phyloP scores from a whole-genome alignment of 2,888 invertebrate genomes.

The Cancer borealis region DNA sequence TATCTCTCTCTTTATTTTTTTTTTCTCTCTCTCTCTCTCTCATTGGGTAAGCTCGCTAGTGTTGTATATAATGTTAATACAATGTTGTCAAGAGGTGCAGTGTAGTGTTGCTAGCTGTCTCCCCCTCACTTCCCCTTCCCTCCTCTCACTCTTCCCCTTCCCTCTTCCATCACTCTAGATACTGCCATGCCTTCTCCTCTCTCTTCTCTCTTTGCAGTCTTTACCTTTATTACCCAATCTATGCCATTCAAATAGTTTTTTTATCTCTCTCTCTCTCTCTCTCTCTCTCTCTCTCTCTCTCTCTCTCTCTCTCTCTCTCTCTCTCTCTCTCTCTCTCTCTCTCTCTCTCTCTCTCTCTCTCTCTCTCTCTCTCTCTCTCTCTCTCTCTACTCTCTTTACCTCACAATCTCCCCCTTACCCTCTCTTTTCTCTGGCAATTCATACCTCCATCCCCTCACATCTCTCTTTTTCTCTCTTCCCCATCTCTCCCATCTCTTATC shows the following conservation, averaged over 20 bases:
- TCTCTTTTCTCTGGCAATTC: background rate
- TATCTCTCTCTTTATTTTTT: background rate
- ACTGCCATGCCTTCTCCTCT: background rate
- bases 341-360: background rate
- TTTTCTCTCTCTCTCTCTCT: slow-evolving; percentile 46
- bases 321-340: background rate
- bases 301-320: background rate
- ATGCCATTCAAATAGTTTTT: background rate
- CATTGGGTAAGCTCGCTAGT: background rate
- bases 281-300: background rate
- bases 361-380: background rate
- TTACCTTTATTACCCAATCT: background rate
- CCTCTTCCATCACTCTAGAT: background rate
- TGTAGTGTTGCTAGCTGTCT: slow-evolving; percentile 42
- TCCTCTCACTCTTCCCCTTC: background rate
- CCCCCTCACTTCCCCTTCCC: background rate
- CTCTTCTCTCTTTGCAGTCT: background rate
- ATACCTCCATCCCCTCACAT: background rate
- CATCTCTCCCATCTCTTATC: background rate
- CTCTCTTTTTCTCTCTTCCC: slow-evolving; percentile 2
- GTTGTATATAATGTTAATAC: slow-evolving; percentile 55
- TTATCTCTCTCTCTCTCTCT: background rate
- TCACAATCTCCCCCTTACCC: background rate
- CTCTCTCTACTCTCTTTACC: background rate
- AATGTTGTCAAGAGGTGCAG: slow-evolving; percentile 31